phyloP scores from a whole-genome alignment of 2,113 vertebrate genomes.

The Sitta europaea region DNA sequence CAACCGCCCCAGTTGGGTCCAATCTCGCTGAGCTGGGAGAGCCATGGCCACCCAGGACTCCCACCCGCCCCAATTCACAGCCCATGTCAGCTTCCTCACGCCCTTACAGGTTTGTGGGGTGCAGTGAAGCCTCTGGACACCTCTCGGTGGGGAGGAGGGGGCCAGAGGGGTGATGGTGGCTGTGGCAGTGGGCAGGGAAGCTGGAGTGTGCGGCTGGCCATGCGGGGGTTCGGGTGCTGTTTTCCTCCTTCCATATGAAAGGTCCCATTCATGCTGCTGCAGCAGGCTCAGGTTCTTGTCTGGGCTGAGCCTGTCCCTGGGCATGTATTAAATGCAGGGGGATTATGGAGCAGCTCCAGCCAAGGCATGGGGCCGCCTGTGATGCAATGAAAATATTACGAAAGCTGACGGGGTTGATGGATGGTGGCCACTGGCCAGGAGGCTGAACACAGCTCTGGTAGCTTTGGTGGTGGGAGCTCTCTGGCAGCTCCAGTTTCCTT shows the following conservation, averaged over 20 bases:
- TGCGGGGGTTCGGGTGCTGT: neutral
- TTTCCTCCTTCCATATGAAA: slow-evolving; percentile 27
- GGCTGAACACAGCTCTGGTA: neutral
- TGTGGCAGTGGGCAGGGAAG: neutral
- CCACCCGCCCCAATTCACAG: neutral
- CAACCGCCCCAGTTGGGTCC: neutral
- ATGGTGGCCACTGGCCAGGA: neutral
- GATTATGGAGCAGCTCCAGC: slow-evolving; percentile 18
- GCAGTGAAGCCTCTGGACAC: neutral
- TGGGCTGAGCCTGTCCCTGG: slow-evolving; percentile 25
- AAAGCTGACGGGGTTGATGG: neutral
- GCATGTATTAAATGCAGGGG: neutral
- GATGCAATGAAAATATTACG: slow-evolving; percentile 33
- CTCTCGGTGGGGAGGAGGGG: rapidly evolving
- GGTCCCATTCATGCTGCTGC: neutral
- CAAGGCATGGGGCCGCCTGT: neutral
- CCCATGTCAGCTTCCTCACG: rapidly evolving
- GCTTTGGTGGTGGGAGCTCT: neutral
- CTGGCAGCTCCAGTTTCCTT: neutral
- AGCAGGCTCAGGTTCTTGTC: slow-evolving; percentile 27
- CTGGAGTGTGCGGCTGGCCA: neutral
- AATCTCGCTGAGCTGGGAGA: rapidly evolving
- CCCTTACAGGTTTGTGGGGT: neutral
- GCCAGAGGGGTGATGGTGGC: neutral
- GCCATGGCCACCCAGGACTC: rapidly evolving